These are phyloP conservation scores for Capreolus pygargus DNA, from an alignment of 2,113 vertebrate genomes.

Conservation along the genomic window DNA sequence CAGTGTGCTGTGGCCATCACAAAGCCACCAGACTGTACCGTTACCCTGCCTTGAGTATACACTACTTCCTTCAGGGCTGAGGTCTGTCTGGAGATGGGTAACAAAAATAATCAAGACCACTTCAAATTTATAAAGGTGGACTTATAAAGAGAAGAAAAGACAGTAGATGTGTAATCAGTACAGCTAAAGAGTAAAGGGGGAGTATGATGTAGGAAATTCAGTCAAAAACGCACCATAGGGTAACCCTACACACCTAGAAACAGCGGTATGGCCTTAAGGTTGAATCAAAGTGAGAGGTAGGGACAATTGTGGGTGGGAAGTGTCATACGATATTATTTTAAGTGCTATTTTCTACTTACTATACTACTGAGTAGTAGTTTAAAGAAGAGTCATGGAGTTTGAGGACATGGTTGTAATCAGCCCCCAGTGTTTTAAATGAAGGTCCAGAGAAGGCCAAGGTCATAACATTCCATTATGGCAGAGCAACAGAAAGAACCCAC, in stretches of 20 bases:
- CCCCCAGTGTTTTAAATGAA: neutral
- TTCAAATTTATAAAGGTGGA: neutral
- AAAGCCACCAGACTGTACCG: neutral
- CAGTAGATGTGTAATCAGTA: neutral
- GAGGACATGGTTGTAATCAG: neutral
- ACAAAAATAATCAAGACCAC: neutral
- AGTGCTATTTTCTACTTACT: neutral
- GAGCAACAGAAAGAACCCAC: neutral
- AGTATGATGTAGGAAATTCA: neutral
- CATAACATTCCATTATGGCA: neutral
- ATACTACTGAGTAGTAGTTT: neutral
- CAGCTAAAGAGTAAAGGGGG: neutral
- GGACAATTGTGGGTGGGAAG: neutral
- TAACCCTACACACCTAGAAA: neutral
- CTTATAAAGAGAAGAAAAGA: neutral
- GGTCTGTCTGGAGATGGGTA: neutral
- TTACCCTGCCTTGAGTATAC: neutral
- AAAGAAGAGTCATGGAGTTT: neutral
- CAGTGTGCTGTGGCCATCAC: neutral
- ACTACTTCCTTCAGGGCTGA: neutral
- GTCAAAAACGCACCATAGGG: neutral
- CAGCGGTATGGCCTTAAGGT: neutral
- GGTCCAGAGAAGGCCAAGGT: neutral
- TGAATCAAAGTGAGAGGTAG: neutral
- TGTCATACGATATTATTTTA: neutral